Percentiles rank a stretch among this genome's conserved stretches.
Evolutionary conservation across 2,113 vertebrate genomes (phyloP).

Genomic region (Phylloscopus trochiloides): DNA sequence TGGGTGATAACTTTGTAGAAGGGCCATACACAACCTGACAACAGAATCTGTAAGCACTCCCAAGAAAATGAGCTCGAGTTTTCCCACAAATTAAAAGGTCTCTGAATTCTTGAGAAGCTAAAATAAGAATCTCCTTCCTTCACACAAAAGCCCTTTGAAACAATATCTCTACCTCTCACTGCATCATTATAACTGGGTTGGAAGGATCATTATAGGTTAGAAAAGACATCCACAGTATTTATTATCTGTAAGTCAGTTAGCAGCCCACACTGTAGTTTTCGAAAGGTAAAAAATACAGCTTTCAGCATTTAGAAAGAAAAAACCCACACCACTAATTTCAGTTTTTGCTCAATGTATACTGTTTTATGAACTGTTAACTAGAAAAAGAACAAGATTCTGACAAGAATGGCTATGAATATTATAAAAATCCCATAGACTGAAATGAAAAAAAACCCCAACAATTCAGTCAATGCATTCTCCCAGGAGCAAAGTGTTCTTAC

Average conservation of each 20-base stretch:
- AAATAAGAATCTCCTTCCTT: not conserved
- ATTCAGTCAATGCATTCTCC: not conserved
- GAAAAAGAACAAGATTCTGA: not conserved
- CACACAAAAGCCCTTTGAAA: not conserved
- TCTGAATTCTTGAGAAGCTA: not conserved
- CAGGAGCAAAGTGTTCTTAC: not conserved
- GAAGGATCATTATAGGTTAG: not conserved
- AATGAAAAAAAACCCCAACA: not conserved
- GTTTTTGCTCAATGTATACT: not conserved
- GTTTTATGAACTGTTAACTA: not conserved
- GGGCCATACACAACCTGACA: not conserved
- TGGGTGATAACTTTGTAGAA: not conserved
- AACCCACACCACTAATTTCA: not conserved
- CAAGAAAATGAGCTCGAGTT: not conserved
- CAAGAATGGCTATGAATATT: not conserved
- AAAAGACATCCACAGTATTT: not conserved
- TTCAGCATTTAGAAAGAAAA: not conserved
- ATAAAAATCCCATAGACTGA: not conserved
- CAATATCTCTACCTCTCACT: not conserved
- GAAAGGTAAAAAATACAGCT: conserved; percentile 8
- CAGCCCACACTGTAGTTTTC: not conserved
- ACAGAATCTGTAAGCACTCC: not conserved
- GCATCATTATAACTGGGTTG: not conserved
- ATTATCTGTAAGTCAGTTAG: not conserved
- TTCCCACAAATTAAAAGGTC: not conserved